Percentiles rank a stretch among this genome's conserved stretches.
phyloP scores from a whole-genome alignment of 2,888 invertebrate species.

The Mystacides longicornis region DNA sequence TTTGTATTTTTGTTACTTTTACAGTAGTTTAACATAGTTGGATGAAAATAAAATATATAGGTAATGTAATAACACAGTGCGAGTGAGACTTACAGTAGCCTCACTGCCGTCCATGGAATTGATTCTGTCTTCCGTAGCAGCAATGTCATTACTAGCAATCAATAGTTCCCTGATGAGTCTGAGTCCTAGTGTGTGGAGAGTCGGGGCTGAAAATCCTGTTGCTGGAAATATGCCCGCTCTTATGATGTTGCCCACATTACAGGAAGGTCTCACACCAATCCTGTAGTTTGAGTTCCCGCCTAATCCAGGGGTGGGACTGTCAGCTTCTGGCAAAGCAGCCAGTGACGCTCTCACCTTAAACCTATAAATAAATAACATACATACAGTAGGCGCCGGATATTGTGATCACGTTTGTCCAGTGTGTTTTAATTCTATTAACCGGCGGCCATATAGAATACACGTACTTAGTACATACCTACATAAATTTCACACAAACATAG shows the following conservation, averaged over 20 bases:
- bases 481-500: too few relatives aligned
- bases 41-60: too few relatives aligned
- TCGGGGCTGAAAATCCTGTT: slow-evolving; percentile 42
- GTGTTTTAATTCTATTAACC: too few relatives aligned
- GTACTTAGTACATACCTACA: too few relatives aligned
- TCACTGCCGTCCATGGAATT: slow-evolving; percentile 20
- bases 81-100: slow-evolving; percentile 21
- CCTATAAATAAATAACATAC: slow-evolving; percentile 32
- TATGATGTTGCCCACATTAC: slow-evolving; percentile 35
- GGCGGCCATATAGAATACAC: too few relatives aligned
- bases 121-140: slow-evolving; percentile 32
- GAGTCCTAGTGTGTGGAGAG: slow-evolving; percentile 36
- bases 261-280: slow-evolving; percentile 46
- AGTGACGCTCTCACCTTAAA: slow-evolving; percentile 45
- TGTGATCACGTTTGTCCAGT: too few relatives aligned
- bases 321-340: slow-evolving; percentile 23
- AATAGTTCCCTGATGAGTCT: slow-evolving; percentile 40
- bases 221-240: slow-evolving; percentile 38
- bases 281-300: slow-evolving; percentile 29
- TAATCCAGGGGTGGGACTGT: slow-evolving; percentile 15
- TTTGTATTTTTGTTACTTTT: too few relatives aligned
- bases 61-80: too few relatives aligned
- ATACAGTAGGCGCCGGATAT: too few relatives aligned
- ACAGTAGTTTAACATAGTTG: too few relatives aligned
- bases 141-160: slow-evolving; percentile 38